Conservation (phyloP, 2,113 vertebrate species). For the Monopterus albus region DNA sequence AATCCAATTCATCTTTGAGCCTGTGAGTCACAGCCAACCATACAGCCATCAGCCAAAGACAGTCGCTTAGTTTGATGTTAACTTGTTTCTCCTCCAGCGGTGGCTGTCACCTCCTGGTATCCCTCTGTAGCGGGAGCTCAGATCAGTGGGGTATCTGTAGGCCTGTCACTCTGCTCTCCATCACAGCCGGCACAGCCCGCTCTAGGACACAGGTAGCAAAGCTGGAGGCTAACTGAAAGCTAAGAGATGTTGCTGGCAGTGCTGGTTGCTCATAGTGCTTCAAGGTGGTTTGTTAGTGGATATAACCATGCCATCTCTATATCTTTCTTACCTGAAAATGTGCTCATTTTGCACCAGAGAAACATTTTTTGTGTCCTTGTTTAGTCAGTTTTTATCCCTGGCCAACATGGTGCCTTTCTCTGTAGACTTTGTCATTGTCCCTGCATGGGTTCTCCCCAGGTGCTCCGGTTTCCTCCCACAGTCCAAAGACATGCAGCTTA, state of each 20-base stretch:
- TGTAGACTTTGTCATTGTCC: too few relatives aligned
- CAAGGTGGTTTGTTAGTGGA: slow-evolving; percentile 12
- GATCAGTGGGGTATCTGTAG: slow-evolving; percentile 73
- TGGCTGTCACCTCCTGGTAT: slow-evolving; percentile 73
- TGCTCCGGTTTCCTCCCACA: too few relatives aligned
- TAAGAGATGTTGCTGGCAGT: slow-evolving; percentile 46
- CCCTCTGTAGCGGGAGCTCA: slow-evolving; percentile 59
- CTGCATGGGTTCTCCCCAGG: too few relatives aligned
- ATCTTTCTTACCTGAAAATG: background rate
- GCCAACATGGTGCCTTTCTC: too few relatives aligned
- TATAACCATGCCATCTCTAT: background rate
- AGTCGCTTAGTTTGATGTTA: slow-evolving; percentile 77
- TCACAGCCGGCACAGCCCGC: slow-evolving; percentile 54
- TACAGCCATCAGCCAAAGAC: slow-evolving; percentile 69
- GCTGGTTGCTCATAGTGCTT: slow-evolving; percentile 48
- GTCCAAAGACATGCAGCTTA: too few relatives aligned
- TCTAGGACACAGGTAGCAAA: slow-evolving; percentile 68
- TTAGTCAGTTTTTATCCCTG: too few relatives aligned
- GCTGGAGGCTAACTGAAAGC: slow-evolving; percentile 42
- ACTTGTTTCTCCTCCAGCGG: slow-evolving; percentile 74
- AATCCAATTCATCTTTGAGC: slow-evolving; percentile 58
- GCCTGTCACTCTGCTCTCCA: slow-evolving; percentile 72
- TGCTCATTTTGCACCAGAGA: too few relatives aligned
- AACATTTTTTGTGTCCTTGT: too few relatives aligned
- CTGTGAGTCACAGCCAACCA: slow-evolving; percentile 72